Conservation (phyloP, 2,113 vertebrate species). For the Menidia beryllina region DNA sequence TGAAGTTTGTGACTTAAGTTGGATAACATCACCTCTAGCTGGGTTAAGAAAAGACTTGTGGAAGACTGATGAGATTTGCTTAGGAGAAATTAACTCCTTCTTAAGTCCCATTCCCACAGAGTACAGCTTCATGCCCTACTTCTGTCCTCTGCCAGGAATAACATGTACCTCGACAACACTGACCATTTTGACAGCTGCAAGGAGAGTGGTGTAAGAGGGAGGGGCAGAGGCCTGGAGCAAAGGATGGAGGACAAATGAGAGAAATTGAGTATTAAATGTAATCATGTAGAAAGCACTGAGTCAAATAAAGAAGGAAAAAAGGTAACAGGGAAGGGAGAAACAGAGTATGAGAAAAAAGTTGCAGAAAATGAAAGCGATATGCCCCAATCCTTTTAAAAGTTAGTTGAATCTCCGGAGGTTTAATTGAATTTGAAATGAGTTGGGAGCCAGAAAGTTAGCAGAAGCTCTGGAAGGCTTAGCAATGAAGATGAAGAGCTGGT, state of each 20-base stretch:
- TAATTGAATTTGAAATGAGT: conserved; percentile 80
- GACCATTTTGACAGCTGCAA: conserved; percentile 73
- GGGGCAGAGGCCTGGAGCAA: conserved; percentile 18
- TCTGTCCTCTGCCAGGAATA: conserved; percentile 71
- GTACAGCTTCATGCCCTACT: conserved; percentile 54
- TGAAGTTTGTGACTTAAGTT: conserved; percentile 28
- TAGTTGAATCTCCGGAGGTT: conserved; percentile 80
- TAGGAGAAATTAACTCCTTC: conserved; percentile 46
- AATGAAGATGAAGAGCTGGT: conserved; percentile 69
- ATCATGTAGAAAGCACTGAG: conserved; percentile 44
- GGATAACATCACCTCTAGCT: conserved; percentile 44
- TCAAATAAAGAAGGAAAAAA: conserved; percentile 28
- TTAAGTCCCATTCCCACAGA: conserved; percentile 68
- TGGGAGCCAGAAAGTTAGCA: conserved; percentile 68
- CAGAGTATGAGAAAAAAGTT: conserved; percentile 65
- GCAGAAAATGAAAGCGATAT: conserved; percentile 71
- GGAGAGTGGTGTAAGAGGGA: conserved; percentile 16
- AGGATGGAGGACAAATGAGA: conserved; percentile 24
- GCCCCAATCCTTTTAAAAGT: conserved; percentile 75
- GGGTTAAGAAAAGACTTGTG: conserved; percentile 63
- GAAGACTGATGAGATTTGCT: conserved; percentile 62
- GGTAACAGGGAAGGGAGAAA: conserved; percentile 29
- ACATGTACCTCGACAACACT: conserved; percentile 69
- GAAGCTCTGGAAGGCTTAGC: conserved; percentile 59
- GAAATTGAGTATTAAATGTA: conserved; percentile 40